Conservation (phyloP, 2,113 vertebrate genomes). For the Ameiurus melas region DNA sequence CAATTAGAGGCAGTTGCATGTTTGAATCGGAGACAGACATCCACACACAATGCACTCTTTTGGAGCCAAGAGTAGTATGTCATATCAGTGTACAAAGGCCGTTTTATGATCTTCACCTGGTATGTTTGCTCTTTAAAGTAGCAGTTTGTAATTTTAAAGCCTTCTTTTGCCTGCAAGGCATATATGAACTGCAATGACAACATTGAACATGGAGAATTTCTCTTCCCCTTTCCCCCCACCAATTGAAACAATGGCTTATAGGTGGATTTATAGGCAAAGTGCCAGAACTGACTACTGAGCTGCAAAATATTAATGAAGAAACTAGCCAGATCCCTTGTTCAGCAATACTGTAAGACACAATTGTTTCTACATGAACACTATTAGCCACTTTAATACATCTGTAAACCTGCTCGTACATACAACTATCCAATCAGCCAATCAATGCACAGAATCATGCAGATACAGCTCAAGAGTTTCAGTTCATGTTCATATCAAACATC, state of each 20-base stretch:
- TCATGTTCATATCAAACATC: neutral
- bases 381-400: neutral
- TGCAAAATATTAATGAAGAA: neutral
- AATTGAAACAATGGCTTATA: neutral
- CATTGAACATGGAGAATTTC: neutral
- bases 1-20: constrained; percentile 73
- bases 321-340: neutral
- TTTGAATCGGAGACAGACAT: constrained; percentile 54
- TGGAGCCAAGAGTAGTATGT: constrained; percentile 54
- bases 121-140: neutral
- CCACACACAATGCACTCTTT: constrained; percentile 61
- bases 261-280: neutral
- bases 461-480: neutral
- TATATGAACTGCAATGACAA: neutral
- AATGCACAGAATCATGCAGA: neutral
- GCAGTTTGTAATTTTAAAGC: constrained; percentile 3
- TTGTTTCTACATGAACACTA: neutral
- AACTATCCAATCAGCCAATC: neutral
- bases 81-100: neutral
- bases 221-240: neutral
- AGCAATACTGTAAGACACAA: neutral
- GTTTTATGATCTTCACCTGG: constrained; percentile 5
- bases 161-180: neutral
- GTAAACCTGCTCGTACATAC: neutral
- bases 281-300: neutral